Percentiles rank a stretch among this genome's conserved stretches.
These are phyloP conservation scores for Gnathonemus longibarbis DNA, from an alignment of 2,113 vertebrate genomes.

Conservation along the genomic window DNA sequence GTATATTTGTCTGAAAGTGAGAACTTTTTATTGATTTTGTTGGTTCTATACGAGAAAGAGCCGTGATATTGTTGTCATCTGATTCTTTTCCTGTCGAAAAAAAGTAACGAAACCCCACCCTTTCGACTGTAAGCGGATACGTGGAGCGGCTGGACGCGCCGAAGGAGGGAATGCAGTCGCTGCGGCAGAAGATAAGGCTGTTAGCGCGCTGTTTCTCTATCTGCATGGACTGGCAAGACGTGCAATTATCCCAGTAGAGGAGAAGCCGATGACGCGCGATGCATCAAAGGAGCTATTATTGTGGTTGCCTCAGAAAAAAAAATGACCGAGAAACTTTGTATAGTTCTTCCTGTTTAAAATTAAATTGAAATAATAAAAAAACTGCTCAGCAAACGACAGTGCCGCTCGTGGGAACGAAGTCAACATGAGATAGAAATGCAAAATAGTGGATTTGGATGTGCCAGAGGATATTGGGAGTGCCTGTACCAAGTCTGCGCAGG, in stretches of 20 bases:
- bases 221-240: neutral
- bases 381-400: neutral
- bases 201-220: neutral
- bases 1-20: neutral
- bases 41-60: neutral
- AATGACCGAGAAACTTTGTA: conserved; percentile 33
- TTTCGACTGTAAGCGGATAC: conserved; percentile 42
- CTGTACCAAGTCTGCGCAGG: conserved; percentile 17
- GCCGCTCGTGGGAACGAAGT: neutral
- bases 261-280: neutral
- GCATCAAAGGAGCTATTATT: conserved; percentile 28
- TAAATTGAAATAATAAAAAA: conserved; percentile 18
- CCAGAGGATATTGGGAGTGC: conserved; percentile 11
- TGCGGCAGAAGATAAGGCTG: neutral
- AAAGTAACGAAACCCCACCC: conserved; percentile 54
- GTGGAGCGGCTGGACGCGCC: conserved; percentile 46
- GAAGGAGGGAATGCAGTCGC: conserved; percentile 25
- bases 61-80: conserved; percentile 43
- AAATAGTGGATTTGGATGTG: conserved; percentile 31
- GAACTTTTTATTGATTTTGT: neutral
- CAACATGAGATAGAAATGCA: conserved; percentile 23
- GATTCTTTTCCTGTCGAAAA: conserved; percentile 59
- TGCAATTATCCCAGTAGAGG: conserved; percentile 8
- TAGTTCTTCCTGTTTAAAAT: conserved; percentile 51
- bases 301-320: conserved; percentile 24